phyloP scores from a whole-genome alignment of 2,113 vertebrate genomes.

The Oreochromis niloticus region DNA sequence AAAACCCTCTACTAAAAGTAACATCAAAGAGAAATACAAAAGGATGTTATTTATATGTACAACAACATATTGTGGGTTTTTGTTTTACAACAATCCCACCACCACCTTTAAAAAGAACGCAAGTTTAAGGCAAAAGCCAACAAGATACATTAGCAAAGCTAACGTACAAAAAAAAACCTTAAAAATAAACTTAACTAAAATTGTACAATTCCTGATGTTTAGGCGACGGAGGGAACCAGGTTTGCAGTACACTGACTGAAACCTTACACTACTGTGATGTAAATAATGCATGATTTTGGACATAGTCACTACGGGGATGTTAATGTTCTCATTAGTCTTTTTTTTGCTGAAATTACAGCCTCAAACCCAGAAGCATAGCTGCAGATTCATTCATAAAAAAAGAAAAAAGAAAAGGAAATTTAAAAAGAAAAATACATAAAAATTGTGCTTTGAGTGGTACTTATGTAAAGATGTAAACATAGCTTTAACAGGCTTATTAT shows the following conservation, averaged over 20 bases:
- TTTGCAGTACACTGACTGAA: background rate
- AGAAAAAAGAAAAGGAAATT: rapidly evolving
- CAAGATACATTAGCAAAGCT: background rate
- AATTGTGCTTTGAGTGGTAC: background rate
- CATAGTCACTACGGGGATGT: background rate
- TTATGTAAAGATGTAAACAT: background rate
- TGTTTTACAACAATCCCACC: background rate
- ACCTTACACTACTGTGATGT: background rate
- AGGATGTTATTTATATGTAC: background rate
- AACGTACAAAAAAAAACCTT: background rate
- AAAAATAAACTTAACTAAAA: background rate
- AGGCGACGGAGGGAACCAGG: background rate
- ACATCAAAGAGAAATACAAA: background rate
- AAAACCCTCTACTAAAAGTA: background rate
- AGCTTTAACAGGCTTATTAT: background rate
- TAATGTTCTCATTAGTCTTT: background rate
- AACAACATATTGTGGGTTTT: background rate
- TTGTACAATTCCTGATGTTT: background rate
- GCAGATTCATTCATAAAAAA: background rate
- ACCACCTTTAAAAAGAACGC: background rate
- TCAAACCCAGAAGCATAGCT: background rate
- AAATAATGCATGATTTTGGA: background rate
- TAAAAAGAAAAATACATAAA: rapidly evolving
- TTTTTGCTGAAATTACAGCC: background rate
- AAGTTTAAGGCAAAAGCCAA: background rate